Evolutionary conservation across 1,140 invertebrate genomes (phyloP).

Genomic region (Spodoptera frugiperda): DNA sequence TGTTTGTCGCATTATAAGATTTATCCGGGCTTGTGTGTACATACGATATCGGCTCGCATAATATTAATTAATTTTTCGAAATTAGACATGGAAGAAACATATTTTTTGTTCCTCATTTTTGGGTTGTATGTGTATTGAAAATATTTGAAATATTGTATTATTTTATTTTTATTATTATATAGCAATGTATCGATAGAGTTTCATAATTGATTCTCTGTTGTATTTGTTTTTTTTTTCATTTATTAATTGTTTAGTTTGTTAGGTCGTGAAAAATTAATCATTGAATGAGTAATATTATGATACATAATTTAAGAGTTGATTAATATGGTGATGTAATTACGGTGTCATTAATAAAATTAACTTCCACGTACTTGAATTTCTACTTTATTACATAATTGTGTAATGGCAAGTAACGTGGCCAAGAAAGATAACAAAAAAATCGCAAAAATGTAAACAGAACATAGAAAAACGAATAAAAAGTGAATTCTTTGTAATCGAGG

Average conservation of each 20-base stretch:
- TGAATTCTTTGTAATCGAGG: constrained; percentile 80
- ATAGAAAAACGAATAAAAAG: constrained; percentile 85
- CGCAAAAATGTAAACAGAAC: constrained; percentile 82
- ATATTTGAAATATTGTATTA: constrained; percentile 46
- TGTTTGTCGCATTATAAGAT: constrained; percentile 52
- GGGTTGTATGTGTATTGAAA: constrained; percentile 47
- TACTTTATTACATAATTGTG: constrained; percentile 82
- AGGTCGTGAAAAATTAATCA: constrained; percentile 72
- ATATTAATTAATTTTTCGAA: constrained; percentile 61
- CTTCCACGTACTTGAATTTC: constrained; percentile 82
- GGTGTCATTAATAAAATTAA: constrained; percentile 82
- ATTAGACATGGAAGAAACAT: constrained; percentile 58
- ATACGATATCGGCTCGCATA: constrained; percentile 73
- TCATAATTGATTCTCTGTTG: constrained; percentile 68
- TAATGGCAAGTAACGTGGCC: constrained; percentile 79
- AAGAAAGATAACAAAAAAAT: constrained; percentile 79
- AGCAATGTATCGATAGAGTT: constrained; percentile 63
- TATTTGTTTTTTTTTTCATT: constrained; percentile 69
- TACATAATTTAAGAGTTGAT: constrained; percentile 79
- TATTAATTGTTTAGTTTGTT: constrained; percentile 74
- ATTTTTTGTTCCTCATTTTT: constrained; percentile 58
- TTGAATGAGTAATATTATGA: constrained; percentile 73
- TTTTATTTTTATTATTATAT: constrained; percentile 54
- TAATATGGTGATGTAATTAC: constrained; percentile 76
- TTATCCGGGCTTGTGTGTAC: constrained; percentile 64